Conservation (phyloP, 1,140 invertebrate species). For the Phymastichus coffea region DNA sequence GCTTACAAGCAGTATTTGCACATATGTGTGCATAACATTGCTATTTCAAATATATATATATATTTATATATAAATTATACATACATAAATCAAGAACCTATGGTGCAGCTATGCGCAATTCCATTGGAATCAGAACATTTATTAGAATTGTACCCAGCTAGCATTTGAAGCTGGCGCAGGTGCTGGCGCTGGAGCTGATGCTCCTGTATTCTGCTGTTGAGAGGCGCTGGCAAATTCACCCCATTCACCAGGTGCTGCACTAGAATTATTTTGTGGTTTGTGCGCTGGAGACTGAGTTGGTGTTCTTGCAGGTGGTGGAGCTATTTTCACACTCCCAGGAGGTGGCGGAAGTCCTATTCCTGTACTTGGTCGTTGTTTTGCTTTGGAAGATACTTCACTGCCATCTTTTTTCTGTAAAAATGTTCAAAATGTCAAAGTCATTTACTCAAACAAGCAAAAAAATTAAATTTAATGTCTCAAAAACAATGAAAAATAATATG, state of each 20-base stretch:
- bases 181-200: slow-evolving; percentile 49
- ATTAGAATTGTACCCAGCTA: slow-evolving; percentile 76
- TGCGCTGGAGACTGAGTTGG: slow-evolving; percentile 73
- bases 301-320: slow-evolving; percentile 65
- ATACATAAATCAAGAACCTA: slow-evolving; percentile 40
- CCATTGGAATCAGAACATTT: slow-evolving; percentile 25
- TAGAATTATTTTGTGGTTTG: slow-evolving; percentile 57
- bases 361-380: slow-evolving; percentile 60
- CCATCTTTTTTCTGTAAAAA: slow-evolving; percentile 82
- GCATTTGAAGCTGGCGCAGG: slow-evolving; percentile 55
- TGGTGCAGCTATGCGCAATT: slow-evolving; percentile 36
- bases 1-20: slow-evolving; percentile 20
- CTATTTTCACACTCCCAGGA: slow-evolving; percentile 71
- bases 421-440: slow-evolving; percentile 31
- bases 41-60: slow-evolving; percentile 26
- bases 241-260: slow-evolving; percentile 66
- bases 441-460: slow-evolving; percentile 5
- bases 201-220: slow-evolving; percentile 35
- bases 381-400: slow-evolving; percentile 65
- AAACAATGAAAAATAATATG: background rate
- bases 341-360: slow-evolving; percentile 80
- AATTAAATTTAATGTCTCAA: too few relatives aligned
- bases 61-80: slow-evolving; percentile 35
- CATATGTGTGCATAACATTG: slow-evolving; percentile 21
- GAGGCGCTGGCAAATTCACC: slow-evolving; percentile 72